Conservation (phyloP, 2,113 vertebrate species). For the Phyllostomus hastatus region DNA sequence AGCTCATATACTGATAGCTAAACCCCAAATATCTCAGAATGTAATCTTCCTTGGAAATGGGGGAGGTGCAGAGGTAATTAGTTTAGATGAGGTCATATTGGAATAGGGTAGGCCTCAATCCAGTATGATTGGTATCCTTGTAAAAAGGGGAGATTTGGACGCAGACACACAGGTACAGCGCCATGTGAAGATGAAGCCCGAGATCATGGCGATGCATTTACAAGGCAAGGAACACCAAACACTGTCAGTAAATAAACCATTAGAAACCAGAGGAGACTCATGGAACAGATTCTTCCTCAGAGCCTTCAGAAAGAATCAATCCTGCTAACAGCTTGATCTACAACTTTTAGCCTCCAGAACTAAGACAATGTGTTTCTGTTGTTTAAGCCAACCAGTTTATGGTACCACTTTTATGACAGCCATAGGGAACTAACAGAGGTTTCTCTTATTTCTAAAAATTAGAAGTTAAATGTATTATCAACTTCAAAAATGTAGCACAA, state of each 20-base stretch:
- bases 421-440: neutral
- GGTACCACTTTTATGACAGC: neutral
- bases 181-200: neutral
- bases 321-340: neutral
- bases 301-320: neutral
- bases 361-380: neutral
- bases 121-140: neutral
- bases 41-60: neutral
- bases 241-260: neutral
- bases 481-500: neutral
- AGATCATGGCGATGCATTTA: neutral
- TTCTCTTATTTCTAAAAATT: neutral
- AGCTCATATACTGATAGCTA: neutral
- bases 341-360: neutral
- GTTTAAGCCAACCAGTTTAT: neutral
- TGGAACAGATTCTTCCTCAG: neutral
- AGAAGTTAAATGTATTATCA: neutral
- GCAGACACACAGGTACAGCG: neutral
- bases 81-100: neutral
- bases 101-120: neutral
- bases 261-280: neutral
- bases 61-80: neutral
- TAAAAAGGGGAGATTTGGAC: neutral
- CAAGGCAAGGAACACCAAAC: neutral
- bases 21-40: neutral